Evolutionary conservation across 2,113 vertebrate species (phyloP), one percentile per base, ranked within the genome.

Genomic region (Ailurus styani): DNA sequence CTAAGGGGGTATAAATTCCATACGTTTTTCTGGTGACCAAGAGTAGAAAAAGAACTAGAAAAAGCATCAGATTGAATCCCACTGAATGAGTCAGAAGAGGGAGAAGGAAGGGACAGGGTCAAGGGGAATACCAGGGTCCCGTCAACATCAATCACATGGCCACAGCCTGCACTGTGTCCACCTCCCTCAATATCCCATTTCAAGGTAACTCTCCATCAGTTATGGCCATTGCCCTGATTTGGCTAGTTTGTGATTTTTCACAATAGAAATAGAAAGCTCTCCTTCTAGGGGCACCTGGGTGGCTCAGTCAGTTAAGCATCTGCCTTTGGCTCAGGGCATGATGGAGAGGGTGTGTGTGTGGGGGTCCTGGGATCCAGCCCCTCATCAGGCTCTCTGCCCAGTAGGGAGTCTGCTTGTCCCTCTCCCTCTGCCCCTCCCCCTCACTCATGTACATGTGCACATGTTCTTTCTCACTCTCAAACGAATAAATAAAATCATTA

Each of bases 1-100:
- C 57, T 27, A 64, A 89, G 17, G 14, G 5, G 75, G 10, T n/a
- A 3, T 52, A 31, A 70, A 54, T 66, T 72, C 66, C 23, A 13
- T 66, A 23, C 34, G 6, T 72, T 55, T 81, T 55, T 72, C 50
- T 87, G n/a, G 29, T 96, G 81, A 9, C 14, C 27, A 20, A 88
- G 45, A 70, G 66, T n/a, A 57, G 34, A 68, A 81, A 68, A 91
- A 86, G 29, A 70, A 79, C 5, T 72, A 79, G 87, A 87, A 64
- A 83, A 78, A 73, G 27, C 40, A 91, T 23, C 40, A 83, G 57
- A 66, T 14, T 10, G 47, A 81, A 68, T 70, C 14, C 52, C 45
- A 52, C 54, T 62, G 37, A 78, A 52, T 64, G 57, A 88, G 72
- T 86, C 45, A 77, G 77, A 83, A 47, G n/a, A 54, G 37, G 75